Evolutionary conservation across 2,797 vertebrate genomes (phyloP), one percentile per base, ranked within the genome.

Genomic region (Gephyroberyx darwinii): DNA sequence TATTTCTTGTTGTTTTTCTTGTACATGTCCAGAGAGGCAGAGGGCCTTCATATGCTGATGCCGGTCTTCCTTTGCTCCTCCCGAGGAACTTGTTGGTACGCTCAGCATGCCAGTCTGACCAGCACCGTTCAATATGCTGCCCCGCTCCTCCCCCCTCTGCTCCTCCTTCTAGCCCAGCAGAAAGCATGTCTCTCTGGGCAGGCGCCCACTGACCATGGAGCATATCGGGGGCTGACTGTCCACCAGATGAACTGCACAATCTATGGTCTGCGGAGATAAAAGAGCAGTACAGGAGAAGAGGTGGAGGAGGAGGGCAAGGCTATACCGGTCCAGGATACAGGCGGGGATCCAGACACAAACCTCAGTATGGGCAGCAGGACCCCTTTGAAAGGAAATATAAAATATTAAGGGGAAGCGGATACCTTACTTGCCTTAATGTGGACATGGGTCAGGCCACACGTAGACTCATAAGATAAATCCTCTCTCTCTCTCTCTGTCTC

Each of bases 361-460:
- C 88, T 86, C 81, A 81, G 86, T 71, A 77, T 55, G 58, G 80
- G 71, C 86, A 69, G 82, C 83, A 81, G 78, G 81, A 86, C 86
- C 78, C 85, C 86, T 92, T 90, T 91, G 88, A 92, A 90, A 92
- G 91, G 93, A 93, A 93, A 86, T 37, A 93, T 93, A 80, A 94
- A 94, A 93, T 93, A 94, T 94, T 93, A 92, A 94, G 90, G 80
- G 90, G 90, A 90, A 94, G 85, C 82, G 86, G 91, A 93, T 92
- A 91, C 87, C 82, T 78, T 80, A 87, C 91, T 92, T 86, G 88
- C 79, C 88, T 89, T 89, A 88, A 88, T 84, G 83, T 83, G 79
- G 89, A 90, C 86, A 89, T 50, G 81, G 89, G 81, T 84, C 83
- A 87, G 88, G 78, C 86, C 87, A 84, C 85, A 86, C 83, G 77